These are phyloP conservation scores for Drosophila yakuba DNA, from an alignment of 1,140 invertebrate genomes.

Conservation along the genomic window DNA sequence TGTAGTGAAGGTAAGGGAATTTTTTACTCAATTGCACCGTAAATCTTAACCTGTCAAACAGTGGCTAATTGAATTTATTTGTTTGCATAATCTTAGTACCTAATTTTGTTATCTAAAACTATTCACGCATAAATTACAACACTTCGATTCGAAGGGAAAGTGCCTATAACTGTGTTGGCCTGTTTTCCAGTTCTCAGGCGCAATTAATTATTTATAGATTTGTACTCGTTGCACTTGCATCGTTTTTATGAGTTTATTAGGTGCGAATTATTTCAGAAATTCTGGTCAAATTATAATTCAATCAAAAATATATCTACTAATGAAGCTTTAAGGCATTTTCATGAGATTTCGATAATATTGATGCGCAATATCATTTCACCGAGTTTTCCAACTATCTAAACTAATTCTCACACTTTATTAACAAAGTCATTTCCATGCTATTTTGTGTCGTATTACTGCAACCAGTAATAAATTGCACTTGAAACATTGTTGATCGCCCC, in stretches of 20 bases:
- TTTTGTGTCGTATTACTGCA: constrained; percentile 6
- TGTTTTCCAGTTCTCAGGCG: constrained; percentile 46
- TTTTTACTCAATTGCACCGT: constrained; percentile 6
- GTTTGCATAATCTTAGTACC: constrained; percentile 28
- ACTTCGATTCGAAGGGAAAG: constrained; percentile 46
- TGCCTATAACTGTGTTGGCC: constrained; percentile 7
- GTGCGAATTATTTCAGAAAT: constrained; percentile 48
- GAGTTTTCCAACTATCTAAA: constrained; percentile 13
- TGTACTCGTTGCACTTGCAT: constrained; percentile 31
- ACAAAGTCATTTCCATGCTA: constrained; percentile 5
- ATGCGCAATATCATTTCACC: constrained; percentile 24
- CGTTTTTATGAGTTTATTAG: constrained; percentile 51
- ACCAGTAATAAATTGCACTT: constrained; percentile 4
- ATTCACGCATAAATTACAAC: constrained; percentile 61
- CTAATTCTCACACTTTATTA: constrained; percentile 28
- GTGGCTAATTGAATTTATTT: constrained; percentile 40
- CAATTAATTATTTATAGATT: constrained; percentile 66
- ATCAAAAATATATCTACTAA: constrained; percentile 16
- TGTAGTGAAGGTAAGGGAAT: constrained; percentile 12
- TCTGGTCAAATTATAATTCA: constrained; percentile 28
- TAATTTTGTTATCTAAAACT: constrained; percentile 59
- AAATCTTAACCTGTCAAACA: constrained; percentile 41
- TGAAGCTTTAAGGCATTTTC: constrained; percentile 1
- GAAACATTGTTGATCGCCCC: not conserved
- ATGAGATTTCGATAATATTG: constrained; percentile 6